These are phyloP conservation scores for Phalanger gymnotis DNA, from an alignment of 2,797 vertebrate species.

Conservation along the genomic window DNA sequence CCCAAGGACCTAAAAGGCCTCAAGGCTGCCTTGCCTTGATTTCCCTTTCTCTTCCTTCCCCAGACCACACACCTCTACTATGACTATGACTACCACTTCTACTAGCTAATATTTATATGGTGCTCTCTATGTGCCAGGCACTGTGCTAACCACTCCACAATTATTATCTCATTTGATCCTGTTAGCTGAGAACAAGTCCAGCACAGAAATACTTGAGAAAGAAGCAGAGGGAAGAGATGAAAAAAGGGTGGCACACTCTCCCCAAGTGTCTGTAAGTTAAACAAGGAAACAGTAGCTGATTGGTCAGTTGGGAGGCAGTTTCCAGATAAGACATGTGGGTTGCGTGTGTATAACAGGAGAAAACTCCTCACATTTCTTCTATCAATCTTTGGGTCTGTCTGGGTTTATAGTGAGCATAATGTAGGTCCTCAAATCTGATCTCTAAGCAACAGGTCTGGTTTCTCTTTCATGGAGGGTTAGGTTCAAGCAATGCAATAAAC, in stretches of 20 bases:
- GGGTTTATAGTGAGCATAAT: not conserved
- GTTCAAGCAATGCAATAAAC: not conserved
- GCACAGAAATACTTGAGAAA: not conserved
- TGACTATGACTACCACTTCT: not conserved
- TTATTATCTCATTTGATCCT: not conserved
- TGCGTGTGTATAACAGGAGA: no score
- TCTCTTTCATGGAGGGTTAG: not conserved
- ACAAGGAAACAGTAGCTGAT: not conserved
- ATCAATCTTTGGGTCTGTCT: not conserved
- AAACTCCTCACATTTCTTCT: no score
- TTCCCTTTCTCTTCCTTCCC: not conserved
- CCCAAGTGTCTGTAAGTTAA: not conserved
- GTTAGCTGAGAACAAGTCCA: not conserved
- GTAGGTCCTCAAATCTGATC: not conserved
- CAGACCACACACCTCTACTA: not conserved
- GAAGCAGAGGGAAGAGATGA: not conserved
- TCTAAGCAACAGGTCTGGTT: not conserved
- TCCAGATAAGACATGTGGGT: not conserved
- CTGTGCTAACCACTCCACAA: not conserved
- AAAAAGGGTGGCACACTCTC: not conserved
- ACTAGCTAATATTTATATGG: not conserved
- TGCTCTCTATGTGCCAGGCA: not conserved
- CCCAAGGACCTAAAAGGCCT: no score
- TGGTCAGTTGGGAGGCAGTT: not conserved
- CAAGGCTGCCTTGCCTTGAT: not conserved